Base-by-base conservation (phyloP, 2,113 vertebrate genomes). In the Oceanites oceanicus region DNA sequence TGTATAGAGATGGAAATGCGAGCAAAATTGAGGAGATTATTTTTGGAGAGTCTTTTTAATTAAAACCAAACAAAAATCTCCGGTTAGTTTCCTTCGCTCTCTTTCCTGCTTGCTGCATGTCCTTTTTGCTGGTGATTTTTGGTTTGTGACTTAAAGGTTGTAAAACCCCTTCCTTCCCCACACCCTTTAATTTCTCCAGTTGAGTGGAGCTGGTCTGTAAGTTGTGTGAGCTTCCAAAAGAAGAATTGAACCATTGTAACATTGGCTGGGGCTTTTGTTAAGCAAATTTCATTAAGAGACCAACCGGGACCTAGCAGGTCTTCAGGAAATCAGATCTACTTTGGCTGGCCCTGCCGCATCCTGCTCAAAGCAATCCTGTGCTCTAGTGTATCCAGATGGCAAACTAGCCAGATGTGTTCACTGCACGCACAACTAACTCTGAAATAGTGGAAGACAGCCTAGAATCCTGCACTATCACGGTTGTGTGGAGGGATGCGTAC, bases 221-320 rank as follows among this genome's bases (percentile, higher is more conserved):
- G 75, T 97, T 96, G 85, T 97, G 97, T 92, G 96, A 96, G 94
- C 89, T 96, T 86, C 90, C 94, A 88, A 55, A 94, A 95, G 97
- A 97, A 98, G 97, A 98, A 97, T 98, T 66, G 79, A 92, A 91
- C 94, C 96, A 94, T 98, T 98, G 98, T 98, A 88, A 86, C 19
- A 2, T 74, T 8, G 67, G 77, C 83, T 61, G 92, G 86, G 53
- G 90, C 96, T 96, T 98, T 98, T 98, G 98, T 98, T 97, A 97
- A 38, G 53, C 97, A 98, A 92, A 98, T 98, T 96, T 97, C 96
- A 96, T 97, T 96, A 98, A 98, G 97, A 98, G 94, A 92, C 38
- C 38, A 38, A 38, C 94, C 15, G 47, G 62, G 95, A 96, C 95
- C 93, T 90, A 93, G 45, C 93, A 76, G 92, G 81, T 95, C 96